Base-by-base conservation (phyloP, 1,140 invertebrate genomes). In the Saccostrea echinata region DNA sequence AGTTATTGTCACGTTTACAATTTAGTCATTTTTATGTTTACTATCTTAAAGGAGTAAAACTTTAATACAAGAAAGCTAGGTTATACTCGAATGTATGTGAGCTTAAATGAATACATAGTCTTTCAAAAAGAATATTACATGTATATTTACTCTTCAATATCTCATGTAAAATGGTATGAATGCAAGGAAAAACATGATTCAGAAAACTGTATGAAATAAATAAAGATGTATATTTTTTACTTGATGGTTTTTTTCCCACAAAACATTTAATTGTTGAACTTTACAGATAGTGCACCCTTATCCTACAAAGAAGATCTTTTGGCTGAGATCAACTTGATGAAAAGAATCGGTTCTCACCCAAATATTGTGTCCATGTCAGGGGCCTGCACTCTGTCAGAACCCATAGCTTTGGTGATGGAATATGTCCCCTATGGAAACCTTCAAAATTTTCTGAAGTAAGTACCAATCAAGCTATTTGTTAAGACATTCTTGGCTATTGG, bases 331-430 rank as follows among this genome's bases (percentile, higher is more conserved):
- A 96, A 96, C 91, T 97, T 98, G 85, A 98, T 98, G 97, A 97
- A 97, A 94, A 97, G 97, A 92, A 96, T 98, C 64, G 97, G 97
- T 57, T 97, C 96, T 13, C 97, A 98, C 96, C 97, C 97, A 8
- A 98, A 98, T 94, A 97, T 98, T 89, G 97, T 98, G 21, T 97
- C 97, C 0, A 95, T 98, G 68, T 95, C 98, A 1, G 97, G 97
- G 81, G 97, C 97, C 92, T 98, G 97, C 92, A 97, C 97, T 76
- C 90, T 96, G 94, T 55, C 95, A 95, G 98, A 99, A 93, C 98
- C 98, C 1, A 97, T 98, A 55, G 97, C 99, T 91, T 97, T 99
- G 0, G 98, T 99, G 88, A 97, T 99, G 96, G 98, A 99, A 94
- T 99, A 97, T 93, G 97, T 99, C 0, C 97, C 97, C 89, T 96